A percentile compares a stretch with the other conserved stretches of the same genome.
Conservation (phyloP, 2,888 invertebrate genomes). For the Pimpla rufipes region DNA sequence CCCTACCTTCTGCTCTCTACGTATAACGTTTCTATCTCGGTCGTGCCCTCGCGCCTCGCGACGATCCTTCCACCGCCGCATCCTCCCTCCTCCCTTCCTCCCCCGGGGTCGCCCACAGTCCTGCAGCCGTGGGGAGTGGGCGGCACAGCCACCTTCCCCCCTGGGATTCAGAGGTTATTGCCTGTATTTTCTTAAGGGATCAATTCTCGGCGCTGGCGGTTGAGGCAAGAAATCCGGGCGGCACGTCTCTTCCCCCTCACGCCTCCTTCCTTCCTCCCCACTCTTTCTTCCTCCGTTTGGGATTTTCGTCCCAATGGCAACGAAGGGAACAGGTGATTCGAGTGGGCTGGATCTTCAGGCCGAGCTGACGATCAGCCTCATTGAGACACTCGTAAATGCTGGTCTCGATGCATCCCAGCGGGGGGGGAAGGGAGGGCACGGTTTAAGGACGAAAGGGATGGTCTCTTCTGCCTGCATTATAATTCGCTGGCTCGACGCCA, state of each 20-base stretch:
- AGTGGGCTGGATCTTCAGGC: conserved; percentile 27
- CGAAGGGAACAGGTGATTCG: conserved; percentile 37
- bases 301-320: conserved; percentile 13
- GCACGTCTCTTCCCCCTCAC: conserved; percentile 39
- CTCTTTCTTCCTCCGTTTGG: conserved; percentile 21
- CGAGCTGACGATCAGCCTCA: conserved; percentile 64
- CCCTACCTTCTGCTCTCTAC: conserved; percentile 59
- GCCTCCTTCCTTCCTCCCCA: conserved; percentile 23
- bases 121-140: conserved; percentile 13
- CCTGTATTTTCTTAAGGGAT: conserved; percentile 83
- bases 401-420: conserved; percentile 47
- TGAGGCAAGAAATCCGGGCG: conserved; percentile 37
- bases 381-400: conserved; percentile 65
- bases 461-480: background rate
- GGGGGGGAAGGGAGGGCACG: background rate
- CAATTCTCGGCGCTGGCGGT: conserved; percentile 68
- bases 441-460: background rate
- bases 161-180: conserved; percentile 82
- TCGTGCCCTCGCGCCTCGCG: conserved; percentile 40
- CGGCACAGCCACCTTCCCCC: conserved; percentile 72
- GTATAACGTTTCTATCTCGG: conserved; percentile 49
- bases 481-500: too few relatives aligned
- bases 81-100: conserved; percentile 2
- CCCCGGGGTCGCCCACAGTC: conserved; percentile 8
- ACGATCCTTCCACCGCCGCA: conserved; percentile 39